Base-by-base conservation (phyloP, 2,888 invertebrate genomes). In the Mongoloraphidia duomilia region DNA sequence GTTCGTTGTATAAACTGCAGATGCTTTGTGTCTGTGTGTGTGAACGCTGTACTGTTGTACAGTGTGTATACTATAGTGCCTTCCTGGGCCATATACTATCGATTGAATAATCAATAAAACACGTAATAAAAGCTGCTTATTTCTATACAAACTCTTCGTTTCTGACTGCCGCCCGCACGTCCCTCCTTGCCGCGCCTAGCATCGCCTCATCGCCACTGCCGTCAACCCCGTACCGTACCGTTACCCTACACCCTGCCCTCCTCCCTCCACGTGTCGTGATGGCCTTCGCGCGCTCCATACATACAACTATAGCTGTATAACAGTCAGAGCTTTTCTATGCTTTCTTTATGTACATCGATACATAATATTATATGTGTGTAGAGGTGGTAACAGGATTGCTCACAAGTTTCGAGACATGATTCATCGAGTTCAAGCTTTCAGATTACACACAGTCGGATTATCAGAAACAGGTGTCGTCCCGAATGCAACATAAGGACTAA, bases 41-140 rank as follows among this genome's bases (percentile, higher is more conserved):
- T 26, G 26, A 26, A 26, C 3, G 26, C 26, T 6, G 26, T 26
- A 26, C 26, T 46, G 39, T 17, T 17, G 46, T 39, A 38, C 44
- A 42, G 42, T 42, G 42, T 34, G 42, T 10, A 42, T 14, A 12
- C 17, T 14, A 26, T 43, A 11, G 46, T 44, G 41, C 47, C 45
- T 47, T 52, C 58, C 60, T 58, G 57, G 60, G 66, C 67, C 68
- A 68, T 69, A 69, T 69, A 68, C 68, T 68, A 69, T 69, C 66
- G 69, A 69, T 68, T 70, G 68, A 68, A 69, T 69, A 69, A 70
- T 70, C 70, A 69, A 70, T 70, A 70, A 48, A 48, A 48, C 48
- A 67, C 68, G 67, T 67, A 69, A 69, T 69, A 69, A 69, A 69
- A 68, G 66, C 69, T 69, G 69, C 68, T 48, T 48, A 48, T 48